phyloP scores from a whole-genome alignment of 2,113 vertebrate species.

The Oncorhynchus keta region DNA sequence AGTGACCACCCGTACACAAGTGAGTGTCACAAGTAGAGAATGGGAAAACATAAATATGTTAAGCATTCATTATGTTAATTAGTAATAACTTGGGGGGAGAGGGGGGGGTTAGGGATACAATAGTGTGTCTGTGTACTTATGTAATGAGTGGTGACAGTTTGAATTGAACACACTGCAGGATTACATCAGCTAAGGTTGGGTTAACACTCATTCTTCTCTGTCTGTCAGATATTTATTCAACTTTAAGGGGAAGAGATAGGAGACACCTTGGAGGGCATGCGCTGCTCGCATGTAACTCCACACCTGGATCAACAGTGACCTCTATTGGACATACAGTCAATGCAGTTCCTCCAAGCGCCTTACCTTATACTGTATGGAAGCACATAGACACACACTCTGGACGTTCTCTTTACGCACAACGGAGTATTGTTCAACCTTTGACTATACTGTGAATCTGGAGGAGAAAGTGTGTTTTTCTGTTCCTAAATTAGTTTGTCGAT shows the following conservation, averaged over 20 bases:
- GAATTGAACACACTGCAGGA: not conserved
- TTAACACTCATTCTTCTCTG: constrained; percentile 36
- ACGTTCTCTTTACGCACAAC: not conserved
- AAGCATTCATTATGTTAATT: too few species aligned
- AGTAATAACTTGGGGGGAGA: too few species aligned
- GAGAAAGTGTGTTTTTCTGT: not conserved
- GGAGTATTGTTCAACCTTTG: not conserved
- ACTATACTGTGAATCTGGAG: not conserved
- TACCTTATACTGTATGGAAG: not conserved
- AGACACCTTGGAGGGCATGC: not conserved
- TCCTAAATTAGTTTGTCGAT: too few species aligned
- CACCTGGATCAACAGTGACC: constrained; percentile 14
- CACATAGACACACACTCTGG: not conserved
- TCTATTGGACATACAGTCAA: constrained; percentile 13
- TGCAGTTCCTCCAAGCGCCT: not conserved
- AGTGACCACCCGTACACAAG: too few species aligned
- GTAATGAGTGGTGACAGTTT: too few species aligned
- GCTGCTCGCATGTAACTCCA: not conserved
- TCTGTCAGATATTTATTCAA: constrained; percentile 62
- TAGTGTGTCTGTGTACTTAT: too few species aligned
- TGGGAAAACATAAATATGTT: too few species aligned
- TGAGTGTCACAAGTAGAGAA: too few species aligned
- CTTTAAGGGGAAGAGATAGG: constrained; percentile 28
- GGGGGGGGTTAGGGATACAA: too few species aligned
- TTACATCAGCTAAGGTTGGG: constrained; percentile 13